Evolutionary conservation across 64 coral and sea anemone genomes (phyloP), one percentile per base, ranked within the genome.

Genomic region (Porites australiensis): DNA sequence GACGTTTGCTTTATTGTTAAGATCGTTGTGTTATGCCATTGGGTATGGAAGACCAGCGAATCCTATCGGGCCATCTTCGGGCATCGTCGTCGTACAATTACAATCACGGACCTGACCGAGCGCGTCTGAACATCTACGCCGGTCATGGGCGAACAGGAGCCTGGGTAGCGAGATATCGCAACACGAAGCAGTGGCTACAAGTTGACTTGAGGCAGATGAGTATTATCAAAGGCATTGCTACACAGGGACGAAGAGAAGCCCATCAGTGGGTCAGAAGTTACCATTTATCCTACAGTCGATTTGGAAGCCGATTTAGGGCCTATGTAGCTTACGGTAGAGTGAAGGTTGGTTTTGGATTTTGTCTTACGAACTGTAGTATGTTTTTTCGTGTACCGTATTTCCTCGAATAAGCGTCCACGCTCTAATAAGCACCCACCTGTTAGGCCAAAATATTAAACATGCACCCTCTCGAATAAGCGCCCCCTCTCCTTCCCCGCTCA

Each of bases 41-140:
- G 49, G 91, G 91, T 77, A 93, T 93, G 91, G 91, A 93, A 58
- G 91, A 93, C 83, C 37, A 79, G 7, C 91, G 91, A 78, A 93
- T 93, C 62, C 82, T 85, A 47, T 87, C 91, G 13, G 91, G 82
- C 79, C 71, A 62, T 52, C 82, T 93, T 57, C 82, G 91, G 8
- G 74, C 91, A 21, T 77, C 70, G 5, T 79, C 75, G 45, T 75
- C 75, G 61, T 83, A 93, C 82, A 93, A 72, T 48, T 93, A 93
- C 83, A 93, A 93, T 11, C 75, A 70, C 59, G 85, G 85, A 70
- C 82, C 82, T 59, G 91, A 93, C 64, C 91, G 91, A 83, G 91
- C 91, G 19, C 91, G 91, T 58, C 60, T 93, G 3, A 93, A 87
- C 63, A 74, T 77, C 82, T 78, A 58, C 21, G 60, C 73, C 9